These are phyloP conservation scores for Bathynomus jamesi DNA, from an alignment of 1,140 invertebrate genomes.

Conservation along the genomic window DNA sequence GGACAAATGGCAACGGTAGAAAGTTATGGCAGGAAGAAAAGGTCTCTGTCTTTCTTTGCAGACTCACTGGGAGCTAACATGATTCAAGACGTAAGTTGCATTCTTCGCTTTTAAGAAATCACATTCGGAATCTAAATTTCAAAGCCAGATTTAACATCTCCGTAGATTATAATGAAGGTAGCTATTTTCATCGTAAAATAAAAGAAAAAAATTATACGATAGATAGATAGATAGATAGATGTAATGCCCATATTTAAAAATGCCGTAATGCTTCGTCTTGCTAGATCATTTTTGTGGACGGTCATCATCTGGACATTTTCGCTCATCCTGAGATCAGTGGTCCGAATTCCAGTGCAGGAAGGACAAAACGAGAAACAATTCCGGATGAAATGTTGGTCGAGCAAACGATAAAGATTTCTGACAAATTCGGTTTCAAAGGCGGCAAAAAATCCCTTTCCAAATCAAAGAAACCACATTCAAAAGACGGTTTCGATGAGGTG, in stretches of 20 bases:
- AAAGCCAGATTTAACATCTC: too few species aligned
- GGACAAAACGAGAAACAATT: constrained; percentile 15
- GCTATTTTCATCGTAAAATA: too few species aligned
- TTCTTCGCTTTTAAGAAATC: too few species aligned
- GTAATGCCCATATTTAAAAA: too few species aligned
- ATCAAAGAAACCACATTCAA: constrained; percentile 9
- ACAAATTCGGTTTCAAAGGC: constrained; percentile 62
- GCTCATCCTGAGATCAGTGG: background rate
- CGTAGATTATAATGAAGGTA: too few species aligned
- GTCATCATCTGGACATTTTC: constrained; percentile 10
- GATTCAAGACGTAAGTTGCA: constrained; percentile 17
- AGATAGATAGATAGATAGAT: too few species aligned
- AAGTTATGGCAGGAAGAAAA: constrained; percentile 45
- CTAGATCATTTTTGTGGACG: constrained; percentile 7
- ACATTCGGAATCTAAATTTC: too few species aligned
- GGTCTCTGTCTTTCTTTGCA: constrained; percentile 18
- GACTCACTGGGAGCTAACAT: background rate
- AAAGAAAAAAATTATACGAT: too few species aligned
- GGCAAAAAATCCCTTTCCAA: constrained; percentile 39
- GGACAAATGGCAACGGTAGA: constrained; percentile 42
- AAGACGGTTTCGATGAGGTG: background rate
- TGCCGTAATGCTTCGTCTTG: too few species aligned
- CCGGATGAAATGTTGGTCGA: constrained; percentile 73
- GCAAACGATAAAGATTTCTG: constrained; percentile 83
- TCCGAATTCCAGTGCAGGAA: background rate